Base-by-base conservation (phyloP, 1,140 invertebrate genomes). In the Caenorhabditis tropicalis region DNA sequence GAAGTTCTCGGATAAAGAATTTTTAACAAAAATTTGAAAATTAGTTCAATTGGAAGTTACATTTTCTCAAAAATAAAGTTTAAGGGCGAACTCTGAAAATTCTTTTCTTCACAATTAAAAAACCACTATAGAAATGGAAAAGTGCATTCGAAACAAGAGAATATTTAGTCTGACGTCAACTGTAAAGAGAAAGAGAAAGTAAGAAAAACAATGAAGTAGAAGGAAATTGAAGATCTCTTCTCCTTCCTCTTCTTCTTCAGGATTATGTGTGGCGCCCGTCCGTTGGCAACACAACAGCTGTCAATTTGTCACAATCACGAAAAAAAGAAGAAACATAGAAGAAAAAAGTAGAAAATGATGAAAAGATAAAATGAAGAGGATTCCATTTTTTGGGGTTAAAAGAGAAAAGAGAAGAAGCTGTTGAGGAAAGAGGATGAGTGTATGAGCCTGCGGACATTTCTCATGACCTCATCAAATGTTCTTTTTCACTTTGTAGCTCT, bases 221-320 rank as follows among this genome's bases (percentile, higher is more conserved):
- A 27, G 21, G 12, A 19, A 10, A 9, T 46, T 46, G 48, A 51
- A 27, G 53, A 27, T 7, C 19, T 10, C 7, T 24, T 24, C 21
- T 27, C 53, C 21, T 51, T 46, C 43, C 49, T 51, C n/a, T n/a
- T n/a, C n/a, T n/a, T n/a, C n/a, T n/a, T n/a, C n/a, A 7, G 15
- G 21, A 56, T 56, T 27, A 21, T 74, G 33, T 74, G 65, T 74
- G 65, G 36, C 36, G 65, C 65, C 58, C 58, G 33, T n/a, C n/a
- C n/a, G n/a, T n/a, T n/a, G n/a, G n/a, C n/a, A n/a, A n/a, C n/a
- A 74, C 65, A 74, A 43, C 65, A 74, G 65, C 29, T 74, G 65
- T 74, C 65, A 31, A 74, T 74, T 74, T 74, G 36, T 74, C 36
- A 36, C 65, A 74, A 74, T 74, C 65, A 74, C 7, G 43, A 43